A percentile compares a stretch with the other conserved stretches of the same genome.
phyloP scores from a whole-genome alignment of 2,888 invertebrate genomes.

The Apamea monoglypha region DNA sequence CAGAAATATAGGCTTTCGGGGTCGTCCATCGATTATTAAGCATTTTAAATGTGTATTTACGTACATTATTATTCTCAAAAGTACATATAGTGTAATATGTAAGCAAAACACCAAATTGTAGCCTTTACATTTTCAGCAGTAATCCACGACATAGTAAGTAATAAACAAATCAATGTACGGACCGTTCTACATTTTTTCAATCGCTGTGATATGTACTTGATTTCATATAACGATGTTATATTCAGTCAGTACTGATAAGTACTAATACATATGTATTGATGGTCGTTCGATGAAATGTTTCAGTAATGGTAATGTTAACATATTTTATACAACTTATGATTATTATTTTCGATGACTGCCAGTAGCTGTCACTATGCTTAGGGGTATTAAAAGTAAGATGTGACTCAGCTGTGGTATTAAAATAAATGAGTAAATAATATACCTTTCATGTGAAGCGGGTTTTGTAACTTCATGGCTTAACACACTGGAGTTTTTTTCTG shows the following conservation, averaged over 20 bases:
- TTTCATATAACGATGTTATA: slow-evolving; percentile 47
- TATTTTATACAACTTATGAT: slow-evolving; percentile 56
- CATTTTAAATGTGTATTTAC: slow-evolving; percentile 72
- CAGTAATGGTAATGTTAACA: slow-evolving; percentile 49
- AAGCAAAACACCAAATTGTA: slow-evolving; percentile 88
- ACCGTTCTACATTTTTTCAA: slow-evolving; percentile 55
- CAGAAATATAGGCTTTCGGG: slow-evolving; percentile 80
- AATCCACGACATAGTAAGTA: slow-evolving; percentile 58
- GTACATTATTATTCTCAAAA: slow-evolving; percentile 74
- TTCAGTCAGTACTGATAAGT: slow-evolving; percentile 49
- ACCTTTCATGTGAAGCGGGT: neutral
- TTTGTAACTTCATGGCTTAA: slow-evolving; percentile 11
- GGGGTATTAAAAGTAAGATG: slow-evolving; percentile 67
- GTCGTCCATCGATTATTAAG: slow-evolving; percentile 78
- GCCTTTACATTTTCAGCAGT: slow-evolving; percentile 76
- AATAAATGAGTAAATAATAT: slow-evolving; percentile 32
- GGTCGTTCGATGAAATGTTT: slow-evolving; percentile 47
- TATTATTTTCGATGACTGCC: slow-evolving; percentile 64
- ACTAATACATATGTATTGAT: slow-evolving; percentile 47
- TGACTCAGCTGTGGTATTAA: slow-evolving; percentile 69
- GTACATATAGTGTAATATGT: slow-evolving; percentile 77
- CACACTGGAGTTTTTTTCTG: neutral
- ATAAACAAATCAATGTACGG: slow-evolving; percentile 56
- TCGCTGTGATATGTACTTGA: slow-evolving; percentile 55
- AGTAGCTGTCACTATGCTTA: slow-evolving; percentile 65